phyloP scores from a whole-genome alignment of 2,888 invertebrate species.

The Oxycera nigricornis region DNA sequence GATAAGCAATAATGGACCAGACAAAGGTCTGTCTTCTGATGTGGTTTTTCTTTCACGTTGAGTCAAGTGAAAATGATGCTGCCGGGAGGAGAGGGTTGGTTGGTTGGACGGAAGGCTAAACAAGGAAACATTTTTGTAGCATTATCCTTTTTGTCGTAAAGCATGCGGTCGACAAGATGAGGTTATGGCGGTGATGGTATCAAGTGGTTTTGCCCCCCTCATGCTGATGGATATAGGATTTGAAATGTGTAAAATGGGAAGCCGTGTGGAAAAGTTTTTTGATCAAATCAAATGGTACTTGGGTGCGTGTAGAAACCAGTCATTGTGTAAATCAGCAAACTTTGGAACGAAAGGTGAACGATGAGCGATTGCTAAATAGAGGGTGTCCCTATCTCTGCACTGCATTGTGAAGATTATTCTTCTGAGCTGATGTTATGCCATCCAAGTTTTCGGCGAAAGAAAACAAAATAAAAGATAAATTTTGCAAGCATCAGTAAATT shows the following conservation, averaged over 20 bases:
- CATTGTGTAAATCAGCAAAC: neutral
- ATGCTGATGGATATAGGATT: neutral
- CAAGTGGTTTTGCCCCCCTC: neutral
- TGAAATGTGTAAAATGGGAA: neutral
- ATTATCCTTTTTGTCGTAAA: neutral
- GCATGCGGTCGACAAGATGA: neutral
- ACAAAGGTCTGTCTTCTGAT: constrained; percentile 22
- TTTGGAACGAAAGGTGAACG: neutral
- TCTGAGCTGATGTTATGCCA: too few relatives aligned
- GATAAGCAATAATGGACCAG: constrained; percentile 38
- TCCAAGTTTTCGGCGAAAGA: too few relatives aligned
- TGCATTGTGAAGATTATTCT: too few relatives aligned
- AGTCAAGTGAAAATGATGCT: neutral
- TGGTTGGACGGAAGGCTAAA: neutral
- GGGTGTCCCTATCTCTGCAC: too few relatives aligned
- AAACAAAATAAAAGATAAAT: too few relatives aligned
- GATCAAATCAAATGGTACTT: neutral
- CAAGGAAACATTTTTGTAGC: constrained; percentile 20
- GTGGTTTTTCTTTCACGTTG: constrained; percentile 6
- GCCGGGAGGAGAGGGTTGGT: too few relatives aligned
- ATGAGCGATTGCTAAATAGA: neutral
- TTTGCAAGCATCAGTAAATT: too few relatives aligned
- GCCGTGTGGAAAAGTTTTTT: neutral
- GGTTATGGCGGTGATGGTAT: neutral
- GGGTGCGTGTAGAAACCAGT: neutral